A percentile compares a stretch with the other conserved stretches of the same genome.
Conservation (phyloP, 64 coral and sea anemone species). For the Porites australiensis region DNA sequence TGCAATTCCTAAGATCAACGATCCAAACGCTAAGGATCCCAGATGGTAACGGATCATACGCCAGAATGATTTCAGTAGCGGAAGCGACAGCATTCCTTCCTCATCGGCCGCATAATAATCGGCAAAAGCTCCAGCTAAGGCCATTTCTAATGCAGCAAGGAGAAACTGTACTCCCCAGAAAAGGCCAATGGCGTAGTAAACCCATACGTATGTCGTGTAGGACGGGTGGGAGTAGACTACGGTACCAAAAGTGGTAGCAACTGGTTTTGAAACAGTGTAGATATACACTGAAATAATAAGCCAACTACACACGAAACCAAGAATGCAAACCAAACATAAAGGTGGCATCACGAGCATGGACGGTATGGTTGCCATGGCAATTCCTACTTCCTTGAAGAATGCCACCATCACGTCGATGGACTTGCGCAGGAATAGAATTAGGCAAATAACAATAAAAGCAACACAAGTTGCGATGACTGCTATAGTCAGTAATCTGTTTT, state of each 20-base stretch:
- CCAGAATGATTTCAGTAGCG: slow-evolving; percentile 65
- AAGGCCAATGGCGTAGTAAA: slow-evolving; percentile 53
- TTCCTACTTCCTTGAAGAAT: slow-evolving; percentile 58
- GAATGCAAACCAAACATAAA: slow-evolving; percentile 50
- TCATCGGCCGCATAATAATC: slow-evolving; percentile 53
- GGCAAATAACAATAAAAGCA: slow-evolving; percentile 28
- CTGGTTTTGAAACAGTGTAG: slow-evolving; percentile 43
- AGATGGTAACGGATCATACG: slow-evolving; percentile 67
- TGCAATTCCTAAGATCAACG: slow-evolving; percentile 43
- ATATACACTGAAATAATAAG: slow-evolving; percentile 50
- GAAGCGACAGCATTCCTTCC: slow-evolving; percentile 55
- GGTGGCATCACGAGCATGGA: slow-evolving; percentile 58
- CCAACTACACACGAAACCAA: slow-evolving; percentile 53
- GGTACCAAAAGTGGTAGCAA: slow-evolving; percentile 41
- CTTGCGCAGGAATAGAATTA: slow-evolving; percentile 58
- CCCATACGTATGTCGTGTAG: slow-evolving; percentile 46
- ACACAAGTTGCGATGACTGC: slow-evolving; percentile 25
- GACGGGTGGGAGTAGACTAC: slow-evolving; percentile 18
- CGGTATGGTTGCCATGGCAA: slow-evolving; percentile 69
- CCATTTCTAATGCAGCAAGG: slow-evolving; percentile 54
- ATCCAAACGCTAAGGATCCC: slow-evolving; percentile 53
- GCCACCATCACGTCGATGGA: slow-evolving; percentile 56
- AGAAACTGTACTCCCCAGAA: slow-evolving; percentile 68
- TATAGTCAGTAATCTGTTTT: slow-evolving; percentile 52
- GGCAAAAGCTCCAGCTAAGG: slow-evolving; percentile 50